Conservation (phyloP, 2,113 vertebrate species). For the Theristicus caerulescens region DNA sequence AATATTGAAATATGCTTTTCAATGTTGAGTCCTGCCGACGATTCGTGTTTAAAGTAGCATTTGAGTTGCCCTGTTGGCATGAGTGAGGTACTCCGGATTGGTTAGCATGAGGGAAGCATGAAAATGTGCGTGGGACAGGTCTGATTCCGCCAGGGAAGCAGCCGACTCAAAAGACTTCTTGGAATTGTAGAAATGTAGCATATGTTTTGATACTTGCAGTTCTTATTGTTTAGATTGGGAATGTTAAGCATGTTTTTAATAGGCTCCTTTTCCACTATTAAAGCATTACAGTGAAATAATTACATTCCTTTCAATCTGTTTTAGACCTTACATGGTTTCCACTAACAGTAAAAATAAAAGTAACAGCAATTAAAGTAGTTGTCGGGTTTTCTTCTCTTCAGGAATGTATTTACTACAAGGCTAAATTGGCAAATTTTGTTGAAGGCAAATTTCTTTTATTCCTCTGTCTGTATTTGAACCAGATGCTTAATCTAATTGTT, state of each 20-base stretch:
- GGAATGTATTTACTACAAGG: background rate
- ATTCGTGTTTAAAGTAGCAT: background rate
- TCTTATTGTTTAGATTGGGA: slow-evolving; percentile 28
- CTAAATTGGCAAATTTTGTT: background rate
- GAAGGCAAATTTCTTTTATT: background rate
- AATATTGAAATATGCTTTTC: background rate
- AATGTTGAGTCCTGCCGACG: background rate
- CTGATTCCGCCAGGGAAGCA: background rate
- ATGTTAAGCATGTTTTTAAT: background rate
- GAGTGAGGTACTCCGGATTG: background rate
- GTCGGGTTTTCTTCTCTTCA: background rate
- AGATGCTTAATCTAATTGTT: background rate
- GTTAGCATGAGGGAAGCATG: background rate
- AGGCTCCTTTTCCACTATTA: background rate
- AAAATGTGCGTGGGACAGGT: background rate
- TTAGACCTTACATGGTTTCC: background rate
- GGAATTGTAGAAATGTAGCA: slow-evolving; percentile 29
- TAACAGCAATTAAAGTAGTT: background rate
- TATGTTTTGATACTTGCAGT: slow-evolving; percentile 34
- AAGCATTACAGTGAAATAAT: slow-evolving; percentile 10
- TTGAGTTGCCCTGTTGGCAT: background rate
- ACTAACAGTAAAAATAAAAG: slow-evolving; percentile 20
- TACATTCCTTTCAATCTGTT: slow-evolving; percentile 24
- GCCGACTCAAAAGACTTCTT: background rate
- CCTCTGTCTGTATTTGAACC: background rate